Percentiles rank a stretch among this genome's conserved stretches.
These are phyloP conservation scores for Abrostola tripartita DNA, from an alignment of 2,888 invertebrate species.

Conservation along the genomic window DNA sequence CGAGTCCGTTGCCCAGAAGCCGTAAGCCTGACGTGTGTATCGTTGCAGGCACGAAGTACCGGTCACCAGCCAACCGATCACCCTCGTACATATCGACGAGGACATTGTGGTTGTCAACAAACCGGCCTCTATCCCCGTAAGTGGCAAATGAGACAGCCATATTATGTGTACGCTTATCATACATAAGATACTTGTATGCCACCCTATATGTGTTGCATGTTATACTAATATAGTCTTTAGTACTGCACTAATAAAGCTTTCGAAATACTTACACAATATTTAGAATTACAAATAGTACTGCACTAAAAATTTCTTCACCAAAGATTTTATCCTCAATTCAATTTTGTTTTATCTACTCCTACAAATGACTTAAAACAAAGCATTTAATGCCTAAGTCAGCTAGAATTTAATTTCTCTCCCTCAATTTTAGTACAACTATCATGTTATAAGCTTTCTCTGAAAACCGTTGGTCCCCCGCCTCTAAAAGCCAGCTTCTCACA, in stretches of 20 bases:
- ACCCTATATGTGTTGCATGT: conserved; percentile 63
- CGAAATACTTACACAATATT: conserved; percentile 25
- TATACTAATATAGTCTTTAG: conserved; percentile 42
- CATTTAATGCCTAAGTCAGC: conserved; percentile 27
- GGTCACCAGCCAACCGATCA: conserved; percentile 98
- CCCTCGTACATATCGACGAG: conserved; percentile 99
- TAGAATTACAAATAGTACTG: neutral
- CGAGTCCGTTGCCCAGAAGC: conserved; percentile 61
- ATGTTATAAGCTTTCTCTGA: conserved; percentile 51
- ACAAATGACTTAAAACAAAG: conserved; percentile 9
- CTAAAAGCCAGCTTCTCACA: conserved; percentile 63
- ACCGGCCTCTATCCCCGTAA: conserved; percentile 99
- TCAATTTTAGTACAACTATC: conserved; percentile 48
- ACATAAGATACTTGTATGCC: conserved; percentile 79
- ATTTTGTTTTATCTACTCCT: neutral
- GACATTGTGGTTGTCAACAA: conserved; percentile 99
- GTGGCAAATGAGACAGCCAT: conserved; percentile 96
- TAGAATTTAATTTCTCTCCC: conserved; percentile 48
- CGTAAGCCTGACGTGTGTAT: conserved; percentile 84
- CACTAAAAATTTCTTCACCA: neutral
- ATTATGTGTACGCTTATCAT: conserved; percentile 91
- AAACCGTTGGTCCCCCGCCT: conserved; percentile 56
- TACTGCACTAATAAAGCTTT: conserved; percentile 41
- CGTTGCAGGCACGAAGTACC: conserved; percentile 99
- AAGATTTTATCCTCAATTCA: neutral